Evolutionary conservation across 2,888 invertebrate species (phyloP).

Genomic region (Cheilosia vernalis): DNA sequence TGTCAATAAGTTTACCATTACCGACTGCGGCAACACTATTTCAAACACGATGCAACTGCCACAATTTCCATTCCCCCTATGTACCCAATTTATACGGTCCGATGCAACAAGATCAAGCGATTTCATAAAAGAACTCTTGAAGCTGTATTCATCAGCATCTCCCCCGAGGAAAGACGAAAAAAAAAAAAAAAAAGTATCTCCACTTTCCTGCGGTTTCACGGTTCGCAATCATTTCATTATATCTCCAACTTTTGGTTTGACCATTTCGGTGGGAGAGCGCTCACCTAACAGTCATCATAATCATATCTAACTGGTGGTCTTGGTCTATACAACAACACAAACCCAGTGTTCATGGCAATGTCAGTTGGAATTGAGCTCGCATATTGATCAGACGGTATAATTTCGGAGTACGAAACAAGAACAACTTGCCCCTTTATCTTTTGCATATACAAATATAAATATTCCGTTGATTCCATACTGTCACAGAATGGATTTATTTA

Average conservation of each 20-base stretch:
- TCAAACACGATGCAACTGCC: constrained; percentile 4
- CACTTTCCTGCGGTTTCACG: constrained; percentile 28
- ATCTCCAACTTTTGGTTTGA: constrained; percentile 22
- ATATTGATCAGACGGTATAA: constrained; percentile 15
- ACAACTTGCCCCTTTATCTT: constrained; percentile 1
- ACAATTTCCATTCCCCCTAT: neutral
- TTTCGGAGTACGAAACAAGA: neutral
- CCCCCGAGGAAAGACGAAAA: neutral
- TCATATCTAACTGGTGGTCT: neutral
- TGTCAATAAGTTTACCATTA: neutral
- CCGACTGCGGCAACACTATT: constrained; percentile 22
- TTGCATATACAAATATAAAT: neutral
- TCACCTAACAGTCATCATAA: constrained; percentile 33
- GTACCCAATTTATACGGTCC: neutral
- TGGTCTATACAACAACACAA: neutral
- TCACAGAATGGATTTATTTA: constrained; percentile 7
- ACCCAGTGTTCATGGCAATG: neutral
- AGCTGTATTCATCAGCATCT: neutral
- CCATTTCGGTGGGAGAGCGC: constrained; percentile 24
- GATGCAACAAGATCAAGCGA: constrained; percentile 7
- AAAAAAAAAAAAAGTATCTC: constrained; percentile 5
- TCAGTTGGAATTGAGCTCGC: constrained; percentile 38
- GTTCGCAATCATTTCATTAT: constrained; percentile 7
- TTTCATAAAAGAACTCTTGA: constrained; percentile 11
- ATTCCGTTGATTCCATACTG: constrained; percentile 6